A percentile compares a stretch with the other conserved stretches of the same genome.
Evolutionary conservation across 2,797 vertebrate genomes (phyloP).

Genomic region (Dendrocincla fuliginosa): DNA sequence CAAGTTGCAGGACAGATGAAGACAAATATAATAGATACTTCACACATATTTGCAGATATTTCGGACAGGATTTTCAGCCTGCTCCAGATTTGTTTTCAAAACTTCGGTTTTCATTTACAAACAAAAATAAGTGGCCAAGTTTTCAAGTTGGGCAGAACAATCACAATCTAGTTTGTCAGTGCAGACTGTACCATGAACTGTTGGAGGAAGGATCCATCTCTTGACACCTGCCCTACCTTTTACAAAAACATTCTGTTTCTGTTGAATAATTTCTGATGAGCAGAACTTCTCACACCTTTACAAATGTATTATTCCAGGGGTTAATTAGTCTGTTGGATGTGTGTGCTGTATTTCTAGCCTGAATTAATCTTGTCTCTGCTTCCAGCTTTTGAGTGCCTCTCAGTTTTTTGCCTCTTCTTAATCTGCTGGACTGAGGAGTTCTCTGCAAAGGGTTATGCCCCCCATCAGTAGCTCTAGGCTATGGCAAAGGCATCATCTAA

Average conservation of each 20-base stretch:
- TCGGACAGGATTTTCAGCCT: not conserved
- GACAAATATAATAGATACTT: not conserved
- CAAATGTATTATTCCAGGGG: not conserved
- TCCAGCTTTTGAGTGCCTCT: not conserved
- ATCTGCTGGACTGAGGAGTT: not conserved
- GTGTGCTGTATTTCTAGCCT: not conserved
- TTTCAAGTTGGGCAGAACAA: not conserved
- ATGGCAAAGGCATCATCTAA: not conserved
- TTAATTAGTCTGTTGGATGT: not conserved
- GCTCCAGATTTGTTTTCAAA: slow-evolving; percentile 5
- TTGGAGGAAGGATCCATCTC: not conserved
- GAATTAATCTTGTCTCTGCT: not conserved
- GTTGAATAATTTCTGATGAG: not conserved
- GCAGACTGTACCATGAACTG: not conserved
- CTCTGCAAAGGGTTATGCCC: not conserved
- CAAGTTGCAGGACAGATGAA: not conserved
- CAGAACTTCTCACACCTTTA: not conserved
- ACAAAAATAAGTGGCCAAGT: not conserved
- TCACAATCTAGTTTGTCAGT: not conserved
- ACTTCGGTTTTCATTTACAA: not conserved
- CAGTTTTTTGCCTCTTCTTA: not conserved
- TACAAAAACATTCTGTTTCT: not conserved
- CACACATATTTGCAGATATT: not conserved
- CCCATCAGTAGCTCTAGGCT: not conserved
- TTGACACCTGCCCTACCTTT: not conserved